Evolutionary conservation across 2,888 invertebrate genomes (phyloP).

Genomic region (Actias luna): DNA sequence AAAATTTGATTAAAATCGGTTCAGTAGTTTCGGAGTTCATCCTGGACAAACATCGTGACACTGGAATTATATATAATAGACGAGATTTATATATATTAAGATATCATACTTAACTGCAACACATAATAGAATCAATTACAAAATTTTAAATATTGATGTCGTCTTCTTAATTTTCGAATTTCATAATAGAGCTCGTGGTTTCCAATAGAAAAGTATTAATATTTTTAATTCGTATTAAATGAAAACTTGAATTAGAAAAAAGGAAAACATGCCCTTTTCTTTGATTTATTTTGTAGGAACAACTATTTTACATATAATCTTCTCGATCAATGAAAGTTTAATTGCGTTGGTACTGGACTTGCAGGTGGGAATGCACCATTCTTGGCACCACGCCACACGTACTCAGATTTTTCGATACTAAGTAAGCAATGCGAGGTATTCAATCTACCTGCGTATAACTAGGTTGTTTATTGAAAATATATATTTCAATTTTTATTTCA

Average conservation of each 20-base stretch:
- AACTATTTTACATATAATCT: constrained; percentile 7
- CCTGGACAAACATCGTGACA: no score
- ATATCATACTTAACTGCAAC: background rate
- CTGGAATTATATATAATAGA: no score
- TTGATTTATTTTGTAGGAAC: background rate
- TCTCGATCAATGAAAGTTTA: constrained; percentile 16
- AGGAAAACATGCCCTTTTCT: background rate
- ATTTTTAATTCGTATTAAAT: no score
- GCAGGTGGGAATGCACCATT: constrained; percentile 19
- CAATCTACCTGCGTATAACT: background rate
- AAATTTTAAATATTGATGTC: no score
- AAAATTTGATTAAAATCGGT: no score
- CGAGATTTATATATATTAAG: no score
- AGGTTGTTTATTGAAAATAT: background rate
- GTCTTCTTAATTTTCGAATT: background rate
- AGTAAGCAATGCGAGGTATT: constrained; percentile 12
- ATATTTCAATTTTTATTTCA: background rate
- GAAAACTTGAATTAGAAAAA: background rate
- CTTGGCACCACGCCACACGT: constrained; percentile 28
- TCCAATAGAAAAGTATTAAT: no score
- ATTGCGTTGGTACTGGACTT: constrained; percentile 12
- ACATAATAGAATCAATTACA: background rate
- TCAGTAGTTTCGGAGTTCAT: no score
- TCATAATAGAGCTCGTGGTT: background rate
- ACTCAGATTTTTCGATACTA: constrained; percentile 16